Evolutionary conservation across 2,113 vertebrate species (phyloP), one percentile per base, ranked within the genome.

Genomic region (Balaeniceps rex): DNA sequence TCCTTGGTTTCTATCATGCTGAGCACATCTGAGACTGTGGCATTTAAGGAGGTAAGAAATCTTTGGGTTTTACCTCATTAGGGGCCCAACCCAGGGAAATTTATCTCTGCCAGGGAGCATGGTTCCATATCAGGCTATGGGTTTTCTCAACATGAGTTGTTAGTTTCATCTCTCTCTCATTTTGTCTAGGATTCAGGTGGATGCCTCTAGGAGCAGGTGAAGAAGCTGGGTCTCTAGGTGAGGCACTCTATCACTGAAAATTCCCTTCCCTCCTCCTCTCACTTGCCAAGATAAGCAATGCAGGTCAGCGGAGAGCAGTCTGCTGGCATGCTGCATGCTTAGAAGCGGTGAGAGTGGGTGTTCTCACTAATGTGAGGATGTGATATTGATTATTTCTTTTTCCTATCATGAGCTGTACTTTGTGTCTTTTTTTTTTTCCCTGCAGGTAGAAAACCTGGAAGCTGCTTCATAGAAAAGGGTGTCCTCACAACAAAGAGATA

Each of bases 21-120:
- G 52, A 84, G 26, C 60, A 66, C 21, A 34, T 25, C 47, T 57
- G 40, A 83, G 82, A 51, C 31, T 0, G 0, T n/a, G 25, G 31
- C 57, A 49, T 69, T 54, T 63, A 74, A 90, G 29, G n/a, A 96
- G 85, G 93, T 95, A 86, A 94, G 90, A 85, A 72, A 28, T 57
- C 14, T 93, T 90, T 63, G 12, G 8, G 0, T 4, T 60, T 94
- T 68, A 33, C 31, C 19, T 87, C 28, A n/a, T 47, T 55, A 75
- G 44, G 38, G 12, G 7, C 36, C 28, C n/a, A 89, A 4, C 19
- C 33, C 26, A 25, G 8, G 19, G 74, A 78, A 84, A 44, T n/a
- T 33, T 63, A 60, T 3, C 47, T 40, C 36, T 94, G 58, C 3
- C 3, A 68, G 34, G 42, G 26, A 8, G 1, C 23, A 61, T 71